Evolutionary conservation across 2,113 vertebrate genomes (phyloP), one percentile per base, ranked within the genome.

Genomic region (Romanogobio albipinnatus): DNA sequence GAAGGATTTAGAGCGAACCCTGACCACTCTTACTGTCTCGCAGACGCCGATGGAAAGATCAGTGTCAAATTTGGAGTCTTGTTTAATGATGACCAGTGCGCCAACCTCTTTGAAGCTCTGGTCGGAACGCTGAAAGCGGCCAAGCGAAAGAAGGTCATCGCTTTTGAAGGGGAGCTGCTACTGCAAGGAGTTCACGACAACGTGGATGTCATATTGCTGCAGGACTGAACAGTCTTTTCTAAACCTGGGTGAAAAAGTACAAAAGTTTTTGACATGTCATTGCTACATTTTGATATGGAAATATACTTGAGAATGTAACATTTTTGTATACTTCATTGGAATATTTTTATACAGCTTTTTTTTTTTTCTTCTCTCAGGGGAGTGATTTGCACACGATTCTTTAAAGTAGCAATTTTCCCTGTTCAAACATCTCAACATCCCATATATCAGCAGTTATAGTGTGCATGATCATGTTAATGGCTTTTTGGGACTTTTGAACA

Each of bases 101-200:
- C 98, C 92, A 99, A 99, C 88, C 96, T 99, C 91, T 99, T 99
- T 59, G 98, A 99, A 94, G 98, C 98, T 0, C 77, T 99, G 29
- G 98, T 99, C 51, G 98, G 98, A 81, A 99, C 98, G 1, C 93
- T 99, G 79, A 98, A 93, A 92, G 98, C 98, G 0, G 98, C 97
- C 43, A 99, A 99, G 88, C 94, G 91, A 84, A 96, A 92, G 87
- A 97, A 98, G 90, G 84, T 98, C 14, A 47, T 99, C 66, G 89
- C 81, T 0, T 99, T 96, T 47, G 39, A 94, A 15, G 94, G 95
- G 49, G 97, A 99, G 85, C 88, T 99, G 11, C 96, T 99, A 51
- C 89, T 99, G 74, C 98, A 99, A 92, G 98, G 98, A 2, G 97
- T 98, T 89, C 98, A 99, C 22, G 98, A 99, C 87, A 84, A 98